Base-by-base conservation (phyloP, 2,797 vertebrate genomes). In the Myotis myotis region DNA sequence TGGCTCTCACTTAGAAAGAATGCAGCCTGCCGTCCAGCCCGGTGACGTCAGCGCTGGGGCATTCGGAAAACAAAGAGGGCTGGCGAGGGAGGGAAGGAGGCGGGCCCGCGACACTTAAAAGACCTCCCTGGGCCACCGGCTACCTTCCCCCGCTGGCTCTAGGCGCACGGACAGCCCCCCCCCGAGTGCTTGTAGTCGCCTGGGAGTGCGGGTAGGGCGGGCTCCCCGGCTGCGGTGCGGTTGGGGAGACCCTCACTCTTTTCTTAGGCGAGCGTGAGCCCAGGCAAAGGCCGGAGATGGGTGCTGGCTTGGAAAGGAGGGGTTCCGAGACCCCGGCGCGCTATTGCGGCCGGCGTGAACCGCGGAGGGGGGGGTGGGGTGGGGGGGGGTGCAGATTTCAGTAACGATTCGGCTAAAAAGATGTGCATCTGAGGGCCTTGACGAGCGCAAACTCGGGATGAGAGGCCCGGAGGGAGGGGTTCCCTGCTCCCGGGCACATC, bases 31-130 rank as follows among this genome's bases (percentile, higher is more conserved):
- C 89, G 97, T 97, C 97, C 98, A 97, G 97, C 92, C 91, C 53
- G 87, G 70, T 98, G 98, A 98, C 98, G 97, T 98, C 98, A 98
- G 92, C 71, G 93, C 95, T 91, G 90, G 97, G 88, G 95, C 97
- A 98, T 98, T 97, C 97, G 95, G 97, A 97, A 98, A 97, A 97
- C 97, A 97, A 98, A 97, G 98, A 98, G 95, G 93, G 89, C 86
- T 93, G 60, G 84, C 41, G 76, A 60, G 53, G 51, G 72, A 25
- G 78, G 22, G 83, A 71, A 91, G 55, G 95, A 89, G 95, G 96
- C 84, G 94, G 89, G 19, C 70, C 95, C 66, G 9, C 86, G 62
- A 33, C 12, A 64, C 90, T 85, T 74, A 64, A 60, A 74, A 96
- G 96, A 85, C 78, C 92, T 96, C 75, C 36, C 51, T 4, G 2